Base-by-base conservation (phyloP, 2,113 vertebrate genomes). In the Ptyas mucosa region DNA sequence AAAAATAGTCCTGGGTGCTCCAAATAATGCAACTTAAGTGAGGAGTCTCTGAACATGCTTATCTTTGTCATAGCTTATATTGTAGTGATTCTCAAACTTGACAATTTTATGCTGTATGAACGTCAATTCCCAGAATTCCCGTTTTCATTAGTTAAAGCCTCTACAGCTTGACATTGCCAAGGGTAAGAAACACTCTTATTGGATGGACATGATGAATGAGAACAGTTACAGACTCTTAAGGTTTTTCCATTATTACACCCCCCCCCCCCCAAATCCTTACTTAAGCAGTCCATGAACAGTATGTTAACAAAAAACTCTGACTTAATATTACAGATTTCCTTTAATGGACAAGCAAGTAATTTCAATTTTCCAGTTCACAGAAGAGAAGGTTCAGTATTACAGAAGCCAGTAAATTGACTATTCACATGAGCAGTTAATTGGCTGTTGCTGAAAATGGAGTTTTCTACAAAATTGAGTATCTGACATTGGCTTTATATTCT, bases 191-290 rank as follows among this genome's bases (percentile, higher is more conserved):
- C 34, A 39, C 15, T 39, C n/a, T 81, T 21, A 21, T 81, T 81
- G 69, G 15, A 81, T 39, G 18, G 34, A 34, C 34, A 81, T 81
- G 69, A 39, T 81, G 69, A 39, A 81, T 34, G 69, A 39, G 15
- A 39, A 81, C 5, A 29, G 61, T 29, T 64, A 64, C 61, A 81
- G 39, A 39, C 7, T 81, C n/a, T 69, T 64, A 39, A 81, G 18
- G 3, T 39, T 81, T 81, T 39, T 39, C 69, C 34, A 81, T 21
- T 7, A 9, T 18, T 81, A 39, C 69, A 15, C n/a, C 55, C 8
- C 0, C 69, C 34, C n/a, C 55, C 8, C 0, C 43, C 6, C 39
- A 81, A 39, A 39, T 8, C 1, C 34, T 39, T 20, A 8, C 6
- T 75, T 75, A 39, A 75, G 15, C 34, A 20, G 34, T 39, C 69